Evolutionary conservation across 64 coral and sea anemone species (phyloP).

Genomic region (Stichodactyla mertensii): DNA sequence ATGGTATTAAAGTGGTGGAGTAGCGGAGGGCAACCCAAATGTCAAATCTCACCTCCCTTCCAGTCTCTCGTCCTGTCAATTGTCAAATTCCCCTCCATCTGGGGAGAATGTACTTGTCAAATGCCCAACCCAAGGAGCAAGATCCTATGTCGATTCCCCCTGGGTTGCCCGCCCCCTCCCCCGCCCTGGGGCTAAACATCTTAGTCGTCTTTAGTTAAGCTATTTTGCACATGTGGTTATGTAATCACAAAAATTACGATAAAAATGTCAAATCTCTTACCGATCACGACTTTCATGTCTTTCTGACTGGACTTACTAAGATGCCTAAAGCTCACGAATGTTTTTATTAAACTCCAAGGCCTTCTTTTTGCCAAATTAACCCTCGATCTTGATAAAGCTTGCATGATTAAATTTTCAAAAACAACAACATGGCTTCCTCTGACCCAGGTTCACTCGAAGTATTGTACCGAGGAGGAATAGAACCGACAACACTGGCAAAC

Average conservation of each 20-base stretch:
- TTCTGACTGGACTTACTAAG: conserved; percentile 5
- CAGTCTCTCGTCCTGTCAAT: no score
- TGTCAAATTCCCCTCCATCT: no score
- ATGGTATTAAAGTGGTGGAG: no score
- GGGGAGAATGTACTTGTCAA: no score
- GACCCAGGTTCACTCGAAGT: not conserved
- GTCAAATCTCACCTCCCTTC: no score
- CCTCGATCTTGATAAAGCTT: not conserved
- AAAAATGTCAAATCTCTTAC: not conserved
- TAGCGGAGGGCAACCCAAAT: no score
- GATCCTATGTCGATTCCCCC: no score
- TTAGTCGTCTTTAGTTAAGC: no score
- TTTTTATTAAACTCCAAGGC: not conserved
- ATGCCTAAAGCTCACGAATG: not conserved
- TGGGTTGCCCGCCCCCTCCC: no score
- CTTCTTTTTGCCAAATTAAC: not conserved
- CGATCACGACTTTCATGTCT: conserved; percentile 46
- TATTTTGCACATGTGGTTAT: not conserved
- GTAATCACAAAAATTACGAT: not conserved
- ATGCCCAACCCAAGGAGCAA: no score
- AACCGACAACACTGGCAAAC: conserved; percentile 9
- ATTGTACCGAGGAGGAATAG: not conserved
- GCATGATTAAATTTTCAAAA: not conserved
- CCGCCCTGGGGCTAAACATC: no score
- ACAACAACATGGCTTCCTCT: not conserved